Conservation (phyloP, 2,113 vertebrate genomes). For the Cisticola juncidis region DNA sequence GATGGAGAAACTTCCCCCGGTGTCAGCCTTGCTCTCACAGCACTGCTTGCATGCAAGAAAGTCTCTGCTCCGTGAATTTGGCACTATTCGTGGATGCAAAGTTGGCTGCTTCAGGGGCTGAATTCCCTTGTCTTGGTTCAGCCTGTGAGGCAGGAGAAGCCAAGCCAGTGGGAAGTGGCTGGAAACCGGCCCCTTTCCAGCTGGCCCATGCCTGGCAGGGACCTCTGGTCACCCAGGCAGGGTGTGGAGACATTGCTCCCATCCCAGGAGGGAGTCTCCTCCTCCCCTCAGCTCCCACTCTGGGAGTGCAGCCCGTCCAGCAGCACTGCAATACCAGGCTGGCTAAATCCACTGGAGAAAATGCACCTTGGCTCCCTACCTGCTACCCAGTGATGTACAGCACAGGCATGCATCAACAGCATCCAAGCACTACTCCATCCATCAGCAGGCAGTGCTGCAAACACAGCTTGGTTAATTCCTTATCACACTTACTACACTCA, state of each 20-base stretch:
- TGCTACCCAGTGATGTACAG: rapidly evolving
- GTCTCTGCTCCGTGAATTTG: neutral
- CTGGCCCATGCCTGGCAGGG: rapidly evolving
- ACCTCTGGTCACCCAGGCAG: neutral
- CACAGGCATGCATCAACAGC: neutral
- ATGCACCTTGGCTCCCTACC: neutral
- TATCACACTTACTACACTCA: neutral
- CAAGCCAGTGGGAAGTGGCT: neutral
- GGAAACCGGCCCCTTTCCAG: neutral
- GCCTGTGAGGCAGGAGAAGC: neutral
- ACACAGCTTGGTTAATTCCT: neutral
- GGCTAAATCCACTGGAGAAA: neutral
- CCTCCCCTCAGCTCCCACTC: rapidly evolving
- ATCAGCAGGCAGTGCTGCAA: neutral
- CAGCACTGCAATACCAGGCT: neutral
- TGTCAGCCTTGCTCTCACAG: neutral
- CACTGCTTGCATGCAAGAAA: neutral
- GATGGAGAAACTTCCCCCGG: neutral
- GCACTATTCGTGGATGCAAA: rapidly evolving
- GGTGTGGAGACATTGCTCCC: neutral
- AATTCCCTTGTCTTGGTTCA: neutral
- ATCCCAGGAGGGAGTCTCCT: neutral
- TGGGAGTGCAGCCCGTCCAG: rapidly evolving
- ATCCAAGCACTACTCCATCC: neutral
- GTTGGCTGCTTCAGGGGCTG: neutral